Evolutionary conservation across 2,888 invertebrate genomes (phyloP).

Genomic region (Deilephila elpenor): DNA sequence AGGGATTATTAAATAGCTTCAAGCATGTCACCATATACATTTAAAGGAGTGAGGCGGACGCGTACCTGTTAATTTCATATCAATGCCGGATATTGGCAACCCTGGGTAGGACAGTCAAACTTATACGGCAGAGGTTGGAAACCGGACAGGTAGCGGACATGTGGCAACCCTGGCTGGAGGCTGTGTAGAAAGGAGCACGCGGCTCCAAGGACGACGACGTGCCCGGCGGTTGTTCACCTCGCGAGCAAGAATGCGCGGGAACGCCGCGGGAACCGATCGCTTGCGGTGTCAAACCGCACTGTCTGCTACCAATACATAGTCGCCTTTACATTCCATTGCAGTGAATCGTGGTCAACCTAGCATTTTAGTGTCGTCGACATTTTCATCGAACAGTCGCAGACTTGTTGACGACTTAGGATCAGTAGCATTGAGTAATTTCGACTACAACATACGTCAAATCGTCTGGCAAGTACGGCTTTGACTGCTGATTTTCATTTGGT

Average conservation of each 20-base stretch:
- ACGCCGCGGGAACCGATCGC: constrained; percentile 59
- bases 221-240: constrained; percentile 80
- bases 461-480: too few relatives aligned
- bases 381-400: constrained; percentile 9
- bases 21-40: neutral
- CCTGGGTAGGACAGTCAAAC: constrained; percentile 3
- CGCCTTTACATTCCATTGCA: constrained; percentile 44
- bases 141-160: constrained; percentile 35
- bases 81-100: constrained; percentile 28
- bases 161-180: constrained; percentile 48
- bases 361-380: neutral
- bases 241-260: constrained; percentile 70
- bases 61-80: neutral
- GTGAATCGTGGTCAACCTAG: constrained; percentile 40
- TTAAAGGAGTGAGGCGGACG: neutral
- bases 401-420: neutral
- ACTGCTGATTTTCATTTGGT: too few relatives aligned
- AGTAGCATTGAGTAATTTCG: too few relatives aligned
- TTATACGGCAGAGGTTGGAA: constrained; percentile 24
- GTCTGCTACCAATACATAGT: constrained; percentile 30
- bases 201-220: constrained; percentile 75
- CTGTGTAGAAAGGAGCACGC: constrained; percentile 76
- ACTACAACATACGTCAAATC: too few relatives aligned
- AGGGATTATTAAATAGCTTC: neutral
- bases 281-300: constrained; percentile 65